Evolutionary conservation across 64 coral and sea anemone species (phyloP).

Genomic region (Actinia tenebrosa): DNA sequence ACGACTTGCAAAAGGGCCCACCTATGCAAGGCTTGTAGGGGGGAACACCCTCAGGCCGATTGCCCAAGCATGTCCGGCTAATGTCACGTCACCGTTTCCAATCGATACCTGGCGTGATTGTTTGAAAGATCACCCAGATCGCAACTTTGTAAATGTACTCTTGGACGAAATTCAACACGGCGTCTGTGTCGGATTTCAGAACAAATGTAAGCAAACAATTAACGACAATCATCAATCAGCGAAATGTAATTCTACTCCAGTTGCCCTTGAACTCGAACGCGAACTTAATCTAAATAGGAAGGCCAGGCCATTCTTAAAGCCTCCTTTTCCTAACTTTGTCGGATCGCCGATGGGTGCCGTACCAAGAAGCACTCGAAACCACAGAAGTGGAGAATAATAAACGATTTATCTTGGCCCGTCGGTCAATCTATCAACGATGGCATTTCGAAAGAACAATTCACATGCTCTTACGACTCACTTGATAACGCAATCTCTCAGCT

Average conservation of each 20-base stretch:
- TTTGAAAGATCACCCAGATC: slow-evolving; percentile 19
- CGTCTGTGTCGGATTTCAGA: slow-evolving; percentile 5
- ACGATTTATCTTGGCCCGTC: slow-evolving; percentile 38
- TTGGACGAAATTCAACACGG: slow-evolving; percentile 40
- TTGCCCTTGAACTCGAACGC: background rate
- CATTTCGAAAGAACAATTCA: slow-evolving; percentile 14
- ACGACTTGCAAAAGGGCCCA: slow-evolving; percentile 24
- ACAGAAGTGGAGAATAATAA: slow-evolving; percentile 35
- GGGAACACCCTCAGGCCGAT: slow-evolving; percentile 34
- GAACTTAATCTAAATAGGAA: background rate
- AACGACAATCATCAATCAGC: background rate
- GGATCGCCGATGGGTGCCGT: slow-evolving; percentile 22
- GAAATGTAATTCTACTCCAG: background rate
- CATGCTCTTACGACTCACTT: slow-evolving; percentile 10
- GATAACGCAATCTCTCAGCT: slow-evolving; percentile 16
- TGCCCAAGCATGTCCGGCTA: slow-evolving; percentile 10
- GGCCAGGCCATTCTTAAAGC: slow-evolving; percentile 4
- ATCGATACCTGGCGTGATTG: slow-evolving; percentile 3
- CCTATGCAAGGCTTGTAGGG: slow-evolving; percentile 37
- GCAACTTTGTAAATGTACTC: slow-evolving; percentile 11
- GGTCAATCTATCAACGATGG: slow-evolving; percentile 23
- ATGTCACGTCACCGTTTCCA: slow-evolving; percentile 8
- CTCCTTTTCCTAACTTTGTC: background rate
- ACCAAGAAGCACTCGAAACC: slow-evolving; percentile 9
- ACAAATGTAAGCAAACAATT: background rate